Percentiles rank a stretch among this genome's conserved stretches.
Evolutionary conservation across 2,113 vertebrate genomes (phyloP).

Genomic region (Oostethus manadensis): DNA sequence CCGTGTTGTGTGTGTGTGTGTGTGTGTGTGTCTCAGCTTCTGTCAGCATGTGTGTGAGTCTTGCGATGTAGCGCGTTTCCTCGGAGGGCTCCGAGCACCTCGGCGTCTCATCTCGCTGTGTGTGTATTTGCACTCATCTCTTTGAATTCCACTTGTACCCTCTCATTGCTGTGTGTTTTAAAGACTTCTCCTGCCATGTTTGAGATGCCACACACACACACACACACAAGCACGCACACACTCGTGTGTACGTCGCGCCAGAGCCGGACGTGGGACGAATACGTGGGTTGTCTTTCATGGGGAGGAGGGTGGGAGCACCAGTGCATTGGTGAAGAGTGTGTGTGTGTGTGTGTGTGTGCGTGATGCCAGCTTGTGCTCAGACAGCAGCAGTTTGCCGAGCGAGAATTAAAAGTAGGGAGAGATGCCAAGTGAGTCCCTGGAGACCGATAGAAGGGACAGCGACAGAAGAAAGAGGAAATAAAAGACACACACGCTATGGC

Average conservation of each 20-base stretch:
- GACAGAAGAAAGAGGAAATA: conserved; percentile 64
- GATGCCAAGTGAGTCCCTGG: conserved; percentile 68
- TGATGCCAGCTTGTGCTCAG: conserved; percentile 60
- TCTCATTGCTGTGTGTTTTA: conserved; percentile 31
- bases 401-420: conserved; percentile 66
- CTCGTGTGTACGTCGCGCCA: conserved; percentile 20
- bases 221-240: too few species aligned
- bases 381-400: conserved; percentile 68
- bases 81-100: conserved; percentile 44
- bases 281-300: conserved; percentile 29
- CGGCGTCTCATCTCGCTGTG: conserved; percentile 29
- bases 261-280: conserved; percentile 18
- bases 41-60: conserved; percentile 12
- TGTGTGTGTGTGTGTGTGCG: conserved; percentile 8
- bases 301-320: background rate
- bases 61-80: conserved; percentile 17
- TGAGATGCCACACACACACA: conserved; percentile 21
- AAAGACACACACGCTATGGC: conserved; percentile 32
- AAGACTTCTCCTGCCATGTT: conserved; percentile 43
- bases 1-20: conserved; percentile 23
- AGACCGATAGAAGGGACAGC: conserved; percentile 63
- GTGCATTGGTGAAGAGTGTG: conserved; percentile 26
- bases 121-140: conserved; percentile 47
- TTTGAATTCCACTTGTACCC: conserved; percentile 47
- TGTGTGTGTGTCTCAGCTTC: conserved; percentile 7